phyloP scores from a whole-genome alignment of 2,113 vertebrate species.

The Butorides virescens region DNA sequence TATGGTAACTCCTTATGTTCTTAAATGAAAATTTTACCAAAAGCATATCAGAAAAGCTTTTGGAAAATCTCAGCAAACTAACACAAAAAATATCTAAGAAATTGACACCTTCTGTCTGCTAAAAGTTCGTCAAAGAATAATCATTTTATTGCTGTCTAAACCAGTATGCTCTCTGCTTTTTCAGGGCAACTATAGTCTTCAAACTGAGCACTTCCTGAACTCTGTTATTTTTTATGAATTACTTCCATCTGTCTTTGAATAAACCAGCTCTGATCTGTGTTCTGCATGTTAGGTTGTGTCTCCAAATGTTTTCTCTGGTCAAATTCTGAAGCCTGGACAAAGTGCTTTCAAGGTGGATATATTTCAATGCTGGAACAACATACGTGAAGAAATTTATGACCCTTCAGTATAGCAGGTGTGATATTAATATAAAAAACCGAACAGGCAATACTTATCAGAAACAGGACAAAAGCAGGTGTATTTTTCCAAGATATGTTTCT shows the following conservation, averaged over 20 bases:
- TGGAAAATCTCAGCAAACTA: slow-evolving; percentile 40
- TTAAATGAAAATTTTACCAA: slow-evolving; percentile 28
- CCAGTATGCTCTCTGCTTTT: slow-evolving; percentile 15
- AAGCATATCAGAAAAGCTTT: slow-evolving; percentile 30
- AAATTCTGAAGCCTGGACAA: background rate
- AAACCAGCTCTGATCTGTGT: background rate
- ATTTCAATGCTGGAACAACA: background rate
- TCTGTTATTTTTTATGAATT: background rate
- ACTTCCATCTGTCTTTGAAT: slow-evolving; percentile 40
- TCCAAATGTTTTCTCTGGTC: background rate
- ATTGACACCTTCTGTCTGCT: slow-evolving; percentile 50
- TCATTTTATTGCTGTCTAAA: slow-evolving; percentile 11
- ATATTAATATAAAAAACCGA: background rate
- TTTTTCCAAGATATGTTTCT: background rate
- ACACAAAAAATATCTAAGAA: slow-evolving; percentile 35
- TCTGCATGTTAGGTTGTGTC: background rate
- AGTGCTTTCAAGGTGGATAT: background rate
- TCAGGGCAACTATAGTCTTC: background rate
- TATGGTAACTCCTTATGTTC: slow-evolving; percentile 64
- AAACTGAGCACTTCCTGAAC: slow-evolving; percentile 11
- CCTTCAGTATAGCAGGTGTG: background rate
- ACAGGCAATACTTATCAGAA: background rate
- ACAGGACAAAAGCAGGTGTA: background rate
- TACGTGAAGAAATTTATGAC: background rate
- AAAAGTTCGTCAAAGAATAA: slow-evolving; percentile 25